These are phyloP conservation scores for Trisateles emortualis DNA, from an alignment of 2,888 invertebrate genomes.

Conservation along the genomic window DNA sequence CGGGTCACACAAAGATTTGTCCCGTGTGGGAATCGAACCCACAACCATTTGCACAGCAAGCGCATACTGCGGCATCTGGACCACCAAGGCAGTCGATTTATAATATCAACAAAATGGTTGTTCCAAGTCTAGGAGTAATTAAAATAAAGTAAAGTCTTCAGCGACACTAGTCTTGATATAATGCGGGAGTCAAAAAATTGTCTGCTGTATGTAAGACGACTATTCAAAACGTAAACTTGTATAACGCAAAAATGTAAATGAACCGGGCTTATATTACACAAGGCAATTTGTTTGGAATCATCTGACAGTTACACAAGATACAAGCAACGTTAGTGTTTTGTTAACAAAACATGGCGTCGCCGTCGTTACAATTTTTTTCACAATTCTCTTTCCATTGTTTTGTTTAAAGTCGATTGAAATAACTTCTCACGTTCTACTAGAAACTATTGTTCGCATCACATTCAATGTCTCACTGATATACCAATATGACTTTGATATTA, in stretches of 20 bases:
- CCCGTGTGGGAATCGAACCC: too few relatives aligned
- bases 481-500: conserved; percentile 17
- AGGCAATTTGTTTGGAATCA: conserved; percentile 34
- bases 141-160: too few relatives aligned
- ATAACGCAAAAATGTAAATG: not conserved
- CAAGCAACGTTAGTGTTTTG: conserved; percentile 63
- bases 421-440: conserved; percentile 76
- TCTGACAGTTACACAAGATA: conserved; percentile 60
- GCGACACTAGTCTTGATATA: too few relatives aligned
- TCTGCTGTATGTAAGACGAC: too few relatives aligned
- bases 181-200: too few relatives aligned
- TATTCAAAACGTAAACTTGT: too few relatives aligned
- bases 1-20: too few relatives aligned
- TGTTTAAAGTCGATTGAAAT: conserved; percentile 62
- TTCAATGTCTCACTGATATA: conserved; percentile 32
- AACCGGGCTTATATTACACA: conserved; percentile 6
- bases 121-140: too few relatives aligned
- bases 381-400: conserved; percentile 73
- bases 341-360: conserved; percentile 68
- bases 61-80: too few relatives aligned
- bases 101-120: too few relatives aligned
- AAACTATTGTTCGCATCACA: conserved; percentile 42
- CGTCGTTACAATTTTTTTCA: conserved; percentile 66
- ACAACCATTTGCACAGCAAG: too few relatives aligned
- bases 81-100: too few relatives aligned